A percentile compares a stretch with the other conserved stretches of the same genome.
phyloP scores from a whole-genome alignment of 2,888 invertebrate genomes.

The Crioceris asparagi region DNA sequence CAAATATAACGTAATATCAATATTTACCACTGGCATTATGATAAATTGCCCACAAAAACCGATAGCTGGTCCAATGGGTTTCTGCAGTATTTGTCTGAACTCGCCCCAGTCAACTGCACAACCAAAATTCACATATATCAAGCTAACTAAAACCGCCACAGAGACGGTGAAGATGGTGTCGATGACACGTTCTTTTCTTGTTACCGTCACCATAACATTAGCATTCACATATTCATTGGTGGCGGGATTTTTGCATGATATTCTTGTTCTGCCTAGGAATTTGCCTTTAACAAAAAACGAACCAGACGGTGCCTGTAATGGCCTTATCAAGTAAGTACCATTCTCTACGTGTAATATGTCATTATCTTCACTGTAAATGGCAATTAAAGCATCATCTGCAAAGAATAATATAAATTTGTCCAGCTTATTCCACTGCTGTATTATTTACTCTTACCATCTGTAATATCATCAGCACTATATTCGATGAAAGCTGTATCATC shows the following conservation, averaged over 20 bases:
- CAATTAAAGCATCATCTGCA: too few species aligned
- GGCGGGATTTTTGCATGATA: constrained; percentile 17
- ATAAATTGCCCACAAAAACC: constrained; percentile 70
- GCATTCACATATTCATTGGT: constrained; percentile 11
- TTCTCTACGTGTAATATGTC: too few species aligned
- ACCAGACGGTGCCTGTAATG: constrained; percentile 12
- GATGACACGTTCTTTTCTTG: constrained; percentile 43
- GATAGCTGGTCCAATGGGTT: constrained; percentile 66
- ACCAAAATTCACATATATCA: constrained; percentile 83
- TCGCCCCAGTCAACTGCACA: constrained; percentile 70
- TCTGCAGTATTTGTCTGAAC: constrained; percentile 52
- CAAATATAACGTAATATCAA: background rate
- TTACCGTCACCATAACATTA: constrained; percentile 25
- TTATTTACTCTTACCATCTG: too few species aligned
- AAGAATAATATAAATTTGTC: too few species aligned
- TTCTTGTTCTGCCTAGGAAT: constrained; percentile 22
- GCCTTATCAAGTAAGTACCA: constrained; percentile 7
- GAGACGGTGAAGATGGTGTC: constrained; percentile 64
- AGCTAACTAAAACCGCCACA: constrained; percentile 61
- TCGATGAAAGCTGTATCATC: too few species aligned
- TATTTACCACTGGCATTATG: constrained; percentile 69
- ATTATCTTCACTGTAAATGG: too few species aligned
- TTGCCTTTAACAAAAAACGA: too few species aligned
- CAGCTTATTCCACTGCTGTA: too few species aligned
- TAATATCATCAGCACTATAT: too few species aligned